Evolutionary conservation across 2,797 vertebrate genomes (phyloP).

Genomic region (Tokudaia muenninki): DNA sequence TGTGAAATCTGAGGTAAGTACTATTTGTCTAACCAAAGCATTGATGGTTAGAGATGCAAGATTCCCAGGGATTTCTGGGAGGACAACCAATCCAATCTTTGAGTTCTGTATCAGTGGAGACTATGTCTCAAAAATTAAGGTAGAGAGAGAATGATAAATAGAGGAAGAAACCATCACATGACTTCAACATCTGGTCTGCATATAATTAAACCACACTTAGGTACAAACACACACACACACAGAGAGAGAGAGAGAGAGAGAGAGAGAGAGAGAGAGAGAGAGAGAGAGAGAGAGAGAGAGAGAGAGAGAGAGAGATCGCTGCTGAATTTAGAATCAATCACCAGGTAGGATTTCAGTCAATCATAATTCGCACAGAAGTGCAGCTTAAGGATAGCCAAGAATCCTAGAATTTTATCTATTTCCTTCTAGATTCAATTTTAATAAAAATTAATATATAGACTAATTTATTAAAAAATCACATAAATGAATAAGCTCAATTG

Average conservation of each 20-base stretch:
- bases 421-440: neutral
- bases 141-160: neutral
- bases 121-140: neutral
- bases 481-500: neutral
- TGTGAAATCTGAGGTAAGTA: neutral
- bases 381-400: conserved; percentile 10
- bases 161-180: neutral
- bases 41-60: neutral
- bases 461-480: neutral
- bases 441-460: neutral
- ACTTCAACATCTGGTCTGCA: neutral
- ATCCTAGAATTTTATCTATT: neutral
- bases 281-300: neutral
- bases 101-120: neutral
- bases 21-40: neutral
- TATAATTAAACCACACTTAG: neutral
- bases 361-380: neutral
- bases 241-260: neutral
- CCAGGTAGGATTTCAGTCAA: neutral
- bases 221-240: too few relatives aligned
- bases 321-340: neutral
- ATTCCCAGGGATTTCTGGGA: neutral
- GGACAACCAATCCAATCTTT: neutral
- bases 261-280: neutral
- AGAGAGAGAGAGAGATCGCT: neutral